These are phyloP conservation scores for Heptranchias perlo DNA, from an alignment of 2,113 vertebrate genomes.

Conservation along the genomic window DNA sequence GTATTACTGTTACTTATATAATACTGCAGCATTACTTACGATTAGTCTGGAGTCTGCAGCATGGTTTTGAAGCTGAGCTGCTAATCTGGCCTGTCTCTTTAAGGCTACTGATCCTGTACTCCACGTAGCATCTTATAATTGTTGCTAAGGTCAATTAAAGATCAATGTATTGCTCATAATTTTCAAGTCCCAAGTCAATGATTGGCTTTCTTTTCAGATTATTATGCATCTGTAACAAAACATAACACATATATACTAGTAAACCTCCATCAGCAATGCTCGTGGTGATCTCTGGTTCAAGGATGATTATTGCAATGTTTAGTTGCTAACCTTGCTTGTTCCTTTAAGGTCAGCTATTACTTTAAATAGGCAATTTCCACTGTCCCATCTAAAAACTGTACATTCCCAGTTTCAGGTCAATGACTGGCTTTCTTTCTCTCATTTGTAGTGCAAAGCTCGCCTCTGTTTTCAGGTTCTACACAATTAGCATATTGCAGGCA, in stretches of 20 bases:
- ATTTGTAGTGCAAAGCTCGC: not conserved
- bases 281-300: not conserved
- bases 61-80: not conserved
- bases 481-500: not conserved
- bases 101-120: not conserved
- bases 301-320: not conserved
- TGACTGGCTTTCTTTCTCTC: not conserved
- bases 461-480: not conserved
- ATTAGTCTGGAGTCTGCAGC: not conserved
- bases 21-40: not conserved
- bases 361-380: not conserved
- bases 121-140: not conserved
- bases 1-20: not conserved
- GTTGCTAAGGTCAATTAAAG: not conserved
- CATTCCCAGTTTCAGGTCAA: not conserved
- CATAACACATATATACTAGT: not conserved
- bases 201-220: not conserved
- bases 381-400: not conserved
- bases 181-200: not conserved
- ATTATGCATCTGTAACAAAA: not conserved
- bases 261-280: not conserved
- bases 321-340: not conserved
- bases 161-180: not conserved
- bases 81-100: not conserved
- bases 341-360: not conserved